Conservation (phyloP, 1,140 invertebrate genomes). For the Archegozetes longisetosus region DNA sequence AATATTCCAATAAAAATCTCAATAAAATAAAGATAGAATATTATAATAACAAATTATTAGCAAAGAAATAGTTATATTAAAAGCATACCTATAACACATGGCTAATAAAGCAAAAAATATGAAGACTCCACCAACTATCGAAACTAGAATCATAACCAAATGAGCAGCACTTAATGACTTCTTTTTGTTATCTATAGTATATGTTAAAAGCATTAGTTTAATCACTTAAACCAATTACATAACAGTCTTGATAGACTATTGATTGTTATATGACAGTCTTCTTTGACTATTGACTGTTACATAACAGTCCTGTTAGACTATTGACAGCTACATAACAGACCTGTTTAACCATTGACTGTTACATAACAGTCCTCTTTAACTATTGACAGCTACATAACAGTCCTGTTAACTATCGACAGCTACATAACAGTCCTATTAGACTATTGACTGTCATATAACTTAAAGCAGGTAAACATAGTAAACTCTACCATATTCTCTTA, state of each 20-base stretch:
- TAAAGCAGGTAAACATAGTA: background rate
- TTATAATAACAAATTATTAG: too few species aligned
- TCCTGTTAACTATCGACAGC: background rate
- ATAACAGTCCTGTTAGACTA: conserved; percentile 1
- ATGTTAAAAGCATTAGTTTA: background rate
- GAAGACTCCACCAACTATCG: conserved; percentile 78
- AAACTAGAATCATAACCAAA: conserved; percentile 78
- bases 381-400: background rate
- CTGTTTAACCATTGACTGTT: too few species aligned
- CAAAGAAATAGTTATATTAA: too few species aligned
- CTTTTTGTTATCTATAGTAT: conserved; percentile 24
- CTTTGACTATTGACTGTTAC: too few species aligned
- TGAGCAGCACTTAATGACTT: conserved; percentile 68
- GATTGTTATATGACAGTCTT: too few species aligned
- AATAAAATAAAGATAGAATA: too few species aligned
- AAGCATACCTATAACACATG: conserved; percentile 62
- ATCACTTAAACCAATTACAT: background rate
- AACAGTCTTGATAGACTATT: background rate
- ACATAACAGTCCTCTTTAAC: conserved; percentile 7
- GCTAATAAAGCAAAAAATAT: conserved; percentile 83
- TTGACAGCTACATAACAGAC: too few species aligned
- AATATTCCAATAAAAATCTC: too few species aligned
- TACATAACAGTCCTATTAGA: background rate
- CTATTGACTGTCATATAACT: background rate
- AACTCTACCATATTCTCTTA: conserved; percentile 19